These are phyloP conservation scores for Ctena decussata DNA, from an alignment of 2,888 invertebrate genomes.

Conservation along the genomic window DNA sequence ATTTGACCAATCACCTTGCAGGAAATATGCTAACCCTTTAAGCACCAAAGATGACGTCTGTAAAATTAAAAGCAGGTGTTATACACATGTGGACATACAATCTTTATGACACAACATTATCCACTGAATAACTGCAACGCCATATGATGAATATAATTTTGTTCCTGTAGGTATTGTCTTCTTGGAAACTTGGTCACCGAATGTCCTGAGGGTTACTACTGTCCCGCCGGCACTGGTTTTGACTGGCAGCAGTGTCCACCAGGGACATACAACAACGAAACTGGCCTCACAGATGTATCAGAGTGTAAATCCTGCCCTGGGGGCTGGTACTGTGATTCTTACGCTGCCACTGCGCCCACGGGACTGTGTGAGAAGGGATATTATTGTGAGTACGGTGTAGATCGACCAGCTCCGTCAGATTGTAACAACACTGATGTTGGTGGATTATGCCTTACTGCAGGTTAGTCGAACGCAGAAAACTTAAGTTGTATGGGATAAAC, in stretches of 20 bases:
- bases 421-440: constrained; percentile 54
- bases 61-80: too few species aligned
- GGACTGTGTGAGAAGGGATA: constrained; percentile 82
- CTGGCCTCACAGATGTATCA: constrained; percentile 71
- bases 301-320: constrained; percentile 84
- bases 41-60: too few species aligned
- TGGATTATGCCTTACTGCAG: constrained; percentile 57
- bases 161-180: constrained; percentile 82
- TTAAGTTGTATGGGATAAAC: too few species aligned
- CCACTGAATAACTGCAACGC: too few species aligned
- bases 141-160: too few species aligned
- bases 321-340: constrained; percentile 82
- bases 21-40: too few species aligned
- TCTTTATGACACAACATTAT: too few species aligned
- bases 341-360: constrained; percentile 66
- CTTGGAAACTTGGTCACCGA: constrained; percentile 74
- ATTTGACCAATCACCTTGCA: too few species aligned
- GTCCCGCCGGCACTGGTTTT: constrained; percentile 82
- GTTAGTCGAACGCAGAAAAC: too few species aligned
- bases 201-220: constrained; percentile 84
- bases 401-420: constrained; percentile 57
- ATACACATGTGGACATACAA: too few species aligned
- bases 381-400: constrained; percentile 84
- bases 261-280: constrained; percentile 85
- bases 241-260: constrained; percentile 83